Conservation (phyloP, 2,888 invertebrate genomes). For the Muschampia plurimacula region DNA sequence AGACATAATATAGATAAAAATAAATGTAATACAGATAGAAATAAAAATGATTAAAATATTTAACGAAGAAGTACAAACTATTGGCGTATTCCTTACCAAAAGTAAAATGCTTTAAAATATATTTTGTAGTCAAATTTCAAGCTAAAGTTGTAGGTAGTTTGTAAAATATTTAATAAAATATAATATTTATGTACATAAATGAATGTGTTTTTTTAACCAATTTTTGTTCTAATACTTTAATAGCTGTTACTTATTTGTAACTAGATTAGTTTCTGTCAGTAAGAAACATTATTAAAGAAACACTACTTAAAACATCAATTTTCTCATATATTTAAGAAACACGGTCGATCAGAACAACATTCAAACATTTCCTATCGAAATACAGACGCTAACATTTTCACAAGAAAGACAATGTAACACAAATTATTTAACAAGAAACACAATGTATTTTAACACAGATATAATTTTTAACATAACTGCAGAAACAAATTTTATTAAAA, state of each 20-base stretch:
- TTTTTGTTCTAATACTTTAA: too few relatives aligned
- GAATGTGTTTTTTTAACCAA: too few relatives aligned
- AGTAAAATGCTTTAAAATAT: too few relatives aligned
- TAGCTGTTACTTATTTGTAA: not conserved
- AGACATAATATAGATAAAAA: too few relatives aligned
- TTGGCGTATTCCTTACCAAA: too few relatives aligned
- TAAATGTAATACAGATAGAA: too few relatives aligned
- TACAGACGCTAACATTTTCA: not conserved
- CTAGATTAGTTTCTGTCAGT: not conserved
- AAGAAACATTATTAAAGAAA: not conserved
- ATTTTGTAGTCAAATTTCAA: too few relatives aligned
- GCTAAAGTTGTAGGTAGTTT: too few relatives aligned
- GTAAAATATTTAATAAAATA: too few relatives aligned
- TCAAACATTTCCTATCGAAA: conserved; percentile 4
- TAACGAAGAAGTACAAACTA: too few relatives aligned
- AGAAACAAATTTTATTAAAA: not conserved
- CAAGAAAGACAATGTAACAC: not conserved
- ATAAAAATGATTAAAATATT: too few relatives aligned
- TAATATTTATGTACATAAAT: too few relatives aligned
- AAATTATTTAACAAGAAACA: not conserved
- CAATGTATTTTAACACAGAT: not conserved
- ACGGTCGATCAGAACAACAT: not conserved
- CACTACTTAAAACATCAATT: not conserved
- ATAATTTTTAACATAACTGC: not conserved
- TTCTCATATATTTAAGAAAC: not conserved